Evolutionary conservation across 30 jellyfish, hydroid and myxozoan species (phyloP), one percentile per base, ranked within the genome.

Genomic region (Phacellophora camtschatica): DNA sequence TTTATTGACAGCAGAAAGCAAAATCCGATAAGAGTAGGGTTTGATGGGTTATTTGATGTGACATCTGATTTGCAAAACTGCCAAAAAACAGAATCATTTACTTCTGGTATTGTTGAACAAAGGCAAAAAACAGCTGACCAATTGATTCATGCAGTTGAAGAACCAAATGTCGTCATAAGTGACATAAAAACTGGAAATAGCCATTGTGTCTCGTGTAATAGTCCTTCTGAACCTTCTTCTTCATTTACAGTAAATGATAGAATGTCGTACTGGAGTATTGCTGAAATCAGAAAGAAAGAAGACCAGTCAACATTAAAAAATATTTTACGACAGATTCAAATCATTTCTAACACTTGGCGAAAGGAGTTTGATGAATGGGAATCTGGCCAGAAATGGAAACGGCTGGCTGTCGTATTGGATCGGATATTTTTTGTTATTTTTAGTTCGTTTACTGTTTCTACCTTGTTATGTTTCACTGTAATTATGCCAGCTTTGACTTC

Each of bases 321-420:
- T 1, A 76, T 76, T 56, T 31, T 80, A 19, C 18, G n/a, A 9
- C 84, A 62, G 36, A 10, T 80, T 24, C 67, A 50, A 56, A 53
- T 9, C 50, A 80, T 80, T 30, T 27, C 80, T 1, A 54, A 66
- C 5, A 35, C 51, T 7, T 45, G 51, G 37, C 71, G 69, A 3
- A 55, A 3, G 32, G 91, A 80, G 7, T 18, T 27, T 4, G 56
- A 37, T 0, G 42, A 36, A 20, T 62, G 77, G 91, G 84, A 80
- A 16, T 13, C 18, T 1, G 67, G 91, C 23, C 74, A 55, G 30
- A 64, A 59, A 61, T 84, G 95, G 95, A 42, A 65, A 29, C 42
- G 85, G 20, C 86, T 84, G 20, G 88, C 88, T 0, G 75, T 53
- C 19, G 95, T 84, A 7, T 74, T 84, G 5, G 95, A 84, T 61